A percentile compares a stretch with the other conserved stretches of the same genome.
Conservation (phyloP, 2,797 vertebrate genomes). For the Siniperca obscura region DNA sequence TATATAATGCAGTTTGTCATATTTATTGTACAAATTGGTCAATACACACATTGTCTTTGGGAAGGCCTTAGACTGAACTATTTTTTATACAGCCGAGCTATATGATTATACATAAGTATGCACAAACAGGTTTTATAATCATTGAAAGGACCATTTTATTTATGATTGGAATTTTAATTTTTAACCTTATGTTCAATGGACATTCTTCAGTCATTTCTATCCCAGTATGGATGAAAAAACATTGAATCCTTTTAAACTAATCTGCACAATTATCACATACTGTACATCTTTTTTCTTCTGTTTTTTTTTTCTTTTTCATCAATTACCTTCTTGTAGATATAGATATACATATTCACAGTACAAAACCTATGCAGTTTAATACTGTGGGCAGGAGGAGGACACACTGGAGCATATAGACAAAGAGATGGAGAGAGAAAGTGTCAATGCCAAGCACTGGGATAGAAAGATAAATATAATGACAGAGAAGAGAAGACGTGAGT, state of each 20-base stretch:
- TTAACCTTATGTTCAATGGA: neutral
- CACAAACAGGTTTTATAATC: too few relatives aligned
- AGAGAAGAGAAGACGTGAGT: slow-evolving; percentile 11
- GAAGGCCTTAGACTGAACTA: neutral
- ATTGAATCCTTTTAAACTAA: neutral
- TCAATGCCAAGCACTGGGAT: neutral
- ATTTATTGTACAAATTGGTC: neutral
- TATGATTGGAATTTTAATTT: neutral
- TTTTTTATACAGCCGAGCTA: neutral
- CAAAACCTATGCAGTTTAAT: neutral
- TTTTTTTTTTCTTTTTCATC: neutral
- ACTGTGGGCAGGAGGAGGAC: slow-evolving; percentile 4
- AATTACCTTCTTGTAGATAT: neutral
- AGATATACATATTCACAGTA: neutral
- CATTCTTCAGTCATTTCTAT: too few relatives aligned
- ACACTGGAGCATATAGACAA: neutral
- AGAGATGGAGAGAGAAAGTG: slow-evolving; percentile 20
- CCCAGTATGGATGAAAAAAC: neutral
- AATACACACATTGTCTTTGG: neutral
- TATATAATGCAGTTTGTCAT: neutral
- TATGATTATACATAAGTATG: neutral
- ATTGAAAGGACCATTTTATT: neutral
- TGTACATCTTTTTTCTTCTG: neutral
- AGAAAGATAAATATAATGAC: neutral
- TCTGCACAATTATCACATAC: neutral